Percentiles rank a stretch among this genome's conserved stretches.
phyloP scores from a whole-genome alignment of 92 coral and sea anemone genomes.

The Palythoa grandiflora region DNA sequence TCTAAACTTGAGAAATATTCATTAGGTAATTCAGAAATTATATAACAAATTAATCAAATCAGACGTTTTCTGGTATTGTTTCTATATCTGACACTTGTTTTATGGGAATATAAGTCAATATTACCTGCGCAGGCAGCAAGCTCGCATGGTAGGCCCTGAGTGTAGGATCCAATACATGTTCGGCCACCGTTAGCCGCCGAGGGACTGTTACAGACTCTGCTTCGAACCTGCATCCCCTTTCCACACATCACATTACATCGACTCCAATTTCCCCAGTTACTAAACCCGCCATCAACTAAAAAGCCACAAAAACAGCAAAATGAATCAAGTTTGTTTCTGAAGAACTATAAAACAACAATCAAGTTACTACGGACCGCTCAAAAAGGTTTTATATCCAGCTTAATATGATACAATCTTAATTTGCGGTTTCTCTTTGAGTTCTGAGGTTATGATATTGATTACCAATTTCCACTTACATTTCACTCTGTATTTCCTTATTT shows the following conservation, averaged over 20 bases:
- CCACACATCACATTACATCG: constrained; percentile 86
- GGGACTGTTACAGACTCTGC: constrained; percentile 83
- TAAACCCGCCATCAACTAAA: constrained; percentile 92
- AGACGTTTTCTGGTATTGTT: too few species aligned
- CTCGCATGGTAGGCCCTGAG: constrained; percentile 79
- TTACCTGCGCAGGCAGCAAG: constrained; percentile 90
- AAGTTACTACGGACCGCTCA: not conserved
- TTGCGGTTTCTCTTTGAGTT: too few species aligned
- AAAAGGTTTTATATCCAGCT: too few species aligned
- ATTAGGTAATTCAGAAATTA: too few species aligned
- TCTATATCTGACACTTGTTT: too few species aligned
- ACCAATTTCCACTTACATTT: too few species aligned
- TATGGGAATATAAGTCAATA: not conserved
- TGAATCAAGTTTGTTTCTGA: not conserved
- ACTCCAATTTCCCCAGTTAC: constrained; percentile 92
- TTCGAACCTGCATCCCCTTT: constrained; percentile 77
- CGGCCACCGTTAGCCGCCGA: constrained; percentile 87
- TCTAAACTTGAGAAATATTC: too few species aligned
- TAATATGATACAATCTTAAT: too few species aligned
- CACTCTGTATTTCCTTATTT: too few species aligned
- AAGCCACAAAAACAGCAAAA: not conserved
- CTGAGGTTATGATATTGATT: too few species aligned
- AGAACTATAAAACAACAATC: not conserved
- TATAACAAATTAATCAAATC: too few species aligned
- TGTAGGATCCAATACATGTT: constrained; percentile 84